These are phyloP conservation scores for Halictus rubicundus DNA, from an alignment of 1,140 invertebrate species.

Conservation along the genomic window DNA sequence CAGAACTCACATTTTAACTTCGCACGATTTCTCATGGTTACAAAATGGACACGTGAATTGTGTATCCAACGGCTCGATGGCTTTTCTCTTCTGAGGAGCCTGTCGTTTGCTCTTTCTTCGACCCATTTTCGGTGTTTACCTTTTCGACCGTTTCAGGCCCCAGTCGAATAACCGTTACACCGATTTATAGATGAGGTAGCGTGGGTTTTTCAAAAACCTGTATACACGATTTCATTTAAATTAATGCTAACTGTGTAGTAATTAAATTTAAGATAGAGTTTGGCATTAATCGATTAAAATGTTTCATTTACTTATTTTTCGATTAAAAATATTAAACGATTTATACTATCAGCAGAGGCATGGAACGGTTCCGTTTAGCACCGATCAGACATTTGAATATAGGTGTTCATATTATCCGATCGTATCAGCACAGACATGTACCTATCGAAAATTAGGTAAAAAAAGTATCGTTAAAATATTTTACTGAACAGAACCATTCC, in stretches of 20 bases:
- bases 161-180: neutral
- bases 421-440: no score
- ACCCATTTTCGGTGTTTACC: conserved; percentile 85
- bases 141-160: neutral
- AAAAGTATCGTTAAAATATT: no score
- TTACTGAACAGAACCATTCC: no score
- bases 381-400: no score
- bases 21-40: conserved; percentile 98
- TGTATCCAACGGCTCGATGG: conserved; percentile 93
- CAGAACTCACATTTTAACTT: conserved; percentile 96
- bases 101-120: conserved; percentile 96
- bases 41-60: conserved; percentile 99
- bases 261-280: no score
- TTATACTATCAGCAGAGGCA: no score
- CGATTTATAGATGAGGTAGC: neutral
- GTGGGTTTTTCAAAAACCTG: neutral
- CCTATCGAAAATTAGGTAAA: no score
- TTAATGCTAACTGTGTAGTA: neutral
- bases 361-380: no score
- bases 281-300: neutral
- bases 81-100: conserved; percentile 94
- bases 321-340: no score
- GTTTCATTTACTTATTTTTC: no score
- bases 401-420: no score
- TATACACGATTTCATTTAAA: neutral